Base-by-base conservation (phyloP, 2,113 vertebrate species). In the Ageneiosus marmoratus region DNA sequence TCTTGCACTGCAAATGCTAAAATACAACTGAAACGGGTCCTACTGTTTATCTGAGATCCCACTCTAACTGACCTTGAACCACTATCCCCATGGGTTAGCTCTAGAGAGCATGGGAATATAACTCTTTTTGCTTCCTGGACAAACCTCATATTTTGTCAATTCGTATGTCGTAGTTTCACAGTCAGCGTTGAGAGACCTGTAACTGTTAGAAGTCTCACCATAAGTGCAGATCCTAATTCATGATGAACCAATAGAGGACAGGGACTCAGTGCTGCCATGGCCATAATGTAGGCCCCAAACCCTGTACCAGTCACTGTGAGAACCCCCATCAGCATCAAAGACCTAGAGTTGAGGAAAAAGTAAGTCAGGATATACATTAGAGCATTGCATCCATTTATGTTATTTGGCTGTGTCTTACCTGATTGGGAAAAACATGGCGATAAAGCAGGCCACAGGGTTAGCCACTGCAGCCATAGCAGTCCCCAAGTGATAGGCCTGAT, bases 401-500 rank as follows among this genome's bases (percentile, higher is more conserved):
- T 32, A 46, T 60, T 9, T 22, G 24, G 5, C 10, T 32, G 9
- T 24, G 62, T 77, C 90, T 89, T 77, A 96, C 95, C 95, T 92
- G 75, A 90, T 84, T 4, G 95, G 92, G 46, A 92, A 80, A 87
- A 93, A 94, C 94, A 95, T 94, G 62, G 95, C 93, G 3, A 96
- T 91, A 88, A 95, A 94, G 87, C 95, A 96, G 51, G 95, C 95
- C 63, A 95, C 86, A 2, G 95, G 95, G 77, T 96, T 96, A 55
- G 95, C 94, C 58, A 96, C 89, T 55, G 95, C 90, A 29, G 92
- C 94, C 91, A 96, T 91, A 11, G 94, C 91, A 34, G 94, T 92
- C 0, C 94, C 90, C 46, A 96, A 90, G 86, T 96, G 95, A 89
- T 96, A 96, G 50, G 94, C 90, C 77, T 90, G 82, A 87, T 93